Base-by-base conservation (phyloP, 2,113 vertebrate species). In the Anoura caudifer region DNA sequence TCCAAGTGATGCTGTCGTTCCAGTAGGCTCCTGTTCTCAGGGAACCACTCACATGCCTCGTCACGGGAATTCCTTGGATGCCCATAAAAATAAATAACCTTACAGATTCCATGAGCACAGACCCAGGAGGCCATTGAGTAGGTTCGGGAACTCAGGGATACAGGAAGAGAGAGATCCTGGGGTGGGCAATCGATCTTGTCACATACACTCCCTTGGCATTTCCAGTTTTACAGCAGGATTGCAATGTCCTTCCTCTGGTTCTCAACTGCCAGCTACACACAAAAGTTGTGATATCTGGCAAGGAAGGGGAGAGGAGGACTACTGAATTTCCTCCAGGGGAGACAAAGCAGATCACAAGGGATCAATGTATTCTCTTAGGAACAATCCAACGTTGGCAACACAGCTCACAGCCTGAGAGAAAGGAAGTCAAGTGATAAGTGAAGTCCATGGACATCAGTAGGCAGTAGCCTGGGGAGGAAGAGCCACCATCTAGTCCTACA, bases 71-170 rank as follows among this genome's bases (percentile, higher is more conserved):
- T 96, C 93, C 86, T 79, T 24, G 50, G 59, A 61, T 82, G 70
- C 65, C 63, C 82, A 86, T 75, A 90, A 86, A 96, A 95, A 91
- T 83, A 91, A 95, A 94, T 65, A 87, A 95, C 96, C 96, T 95
- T 83, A 96, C 91, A 97, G 91, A 82, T 76, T 83, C 86, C 73
- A 91, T 0, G 19, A 86, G 85, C 69, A 87, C 28, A 72, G 61
- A 61, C 85, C 81, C 70, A 45, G 19, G 50, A 79, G 77, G 85
- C 54, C 75, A 72, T 0, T 82, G 94, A 95, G 86, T 45, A 63
- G 36, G 65, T 67, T 47, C 85, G 76, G 77, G 90, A 75, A 94
- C 45, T 86, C 90, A 17, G 91, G 63, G 85, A 88, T 14, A 12
- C 3, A 0, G 88, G 76, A 31, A 86, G 67, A 92, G 31, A 50